These are phyloP conservation scores for Ctenodactylus gundi DNA, from an alignment of 2,113 vertebrate genomes.

Conservation along the genomic window DNA sequence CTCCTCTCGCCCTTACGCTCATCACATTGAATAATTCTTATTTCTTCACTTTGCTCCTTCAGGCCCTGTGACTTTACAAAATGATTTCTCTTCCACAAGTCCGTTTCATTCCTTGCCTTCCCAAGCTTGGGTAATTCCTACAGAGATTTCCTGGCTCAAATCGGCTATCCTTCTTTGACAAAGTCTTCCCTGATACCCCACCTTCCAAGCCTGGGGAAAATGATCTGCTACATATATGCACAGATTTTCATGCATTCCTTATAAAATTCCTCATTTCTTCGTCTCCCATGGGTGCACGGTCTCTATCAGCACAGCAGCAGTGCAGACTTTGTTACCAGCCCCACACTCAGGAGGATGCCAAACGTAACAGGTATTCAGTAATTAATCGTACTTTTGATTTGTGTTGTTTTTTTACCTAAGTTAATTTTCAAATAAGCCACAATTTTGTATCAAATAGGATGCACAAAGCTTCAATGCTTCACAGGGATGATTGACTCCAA, in stretches of 20 bases:
- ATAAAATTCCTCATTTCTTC: neutral
- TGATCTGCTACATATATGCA: neutral
- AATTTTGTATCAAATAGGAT: neutral
- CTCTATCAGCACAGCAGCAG: neutral
- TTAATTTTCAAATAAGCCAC: neutral
- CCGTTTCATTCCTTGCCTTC: neutral
- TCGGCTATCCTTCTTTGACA: neutral
- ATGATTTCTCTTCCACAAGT: neutral
- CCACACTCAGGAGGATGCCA: neutral
- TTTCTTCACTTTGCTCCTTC: neutral
- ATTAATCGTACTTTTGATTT: neutral
- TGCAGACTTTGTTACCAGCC: neutral
- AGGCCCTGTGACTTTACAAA: neutral
- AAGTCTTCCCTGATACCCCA: neutral
- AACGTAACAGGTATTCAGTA: neutral
- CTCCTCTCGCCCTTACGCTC: neutral
- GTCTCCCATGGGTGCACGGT: neutral
- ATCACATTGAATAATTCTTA: neutral
- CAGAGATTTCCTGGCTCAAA: neutral
- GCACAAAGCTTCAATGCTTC: neutral
- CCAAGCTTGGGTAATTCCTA: neutral
- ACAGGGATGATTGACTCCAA: neutral
- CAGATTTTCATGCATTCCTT: neutral
- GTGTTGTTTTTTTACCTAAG: neutral
- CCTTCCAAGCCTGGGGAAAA: neutral